phyloP scores from a whole-genome alignment of 1,140 invertebrate species.

The Anastrepha obliqua region DNA sequence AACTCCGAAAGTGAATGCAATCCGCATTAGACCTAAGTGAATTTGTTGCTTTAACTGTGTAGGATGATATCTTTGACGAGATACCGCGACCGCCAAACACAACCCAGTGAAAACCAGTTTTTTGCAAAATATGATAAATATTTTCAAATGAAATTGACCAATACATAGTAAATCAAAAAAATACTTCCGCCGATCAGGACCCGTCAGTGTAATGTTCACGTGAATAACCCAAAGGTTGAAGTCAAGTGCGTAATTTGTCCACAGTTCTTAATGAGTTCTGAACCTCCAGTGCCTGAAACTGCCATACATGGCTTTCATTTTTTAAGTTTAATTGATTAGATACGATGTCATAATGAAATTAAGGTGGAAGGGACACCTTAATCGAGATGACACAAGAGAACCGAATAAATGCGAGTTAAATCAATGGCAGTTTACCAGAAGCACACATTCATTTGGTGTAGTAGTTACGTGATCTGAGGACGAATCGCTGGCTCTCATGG shows the following conservation, averaged over 20 bases:
- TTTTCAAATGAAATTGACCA: background rate
- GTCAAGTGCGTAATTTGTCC: background rate
- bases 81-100: too few relatives aligned
- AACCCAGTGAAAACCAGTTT: too few relatives aligned
- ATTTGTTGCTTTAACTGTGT: too few relatives aligned
- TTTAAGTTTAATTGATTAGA: slow-evolving; percentile 45
- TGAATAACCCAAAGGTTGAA: background rate
- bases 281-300: slow-evolving; percentile 43
- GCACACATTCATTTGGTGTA: slow-evolving; percentile 17
- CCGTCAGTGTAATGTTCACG: background rate
- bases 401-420: slow-evolving; percentile 54
- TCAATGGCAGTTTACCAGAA: slow-evolving; percentile 53
- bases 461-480: too few relatives aligned
- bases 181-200: background rate
- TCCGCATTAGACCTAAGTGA: too few relatives aligned
- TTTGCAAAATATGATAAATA: background rate
- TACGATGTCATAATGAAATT: slow-evolving; percentile 48
- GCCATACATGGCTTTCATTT: background rate
- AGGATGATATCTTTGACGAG: too few relatives aligned
- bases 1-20: too few relatives aligned
- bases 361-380: slow-evolving; percentile 52
- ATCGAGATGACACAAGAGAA: too few relatives aligned
- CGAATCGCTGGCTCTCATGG: background rate
- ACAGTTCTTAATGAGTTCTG: background rate
- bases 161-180: slow-evolving; percentile 11